phyloP scores from a whole-genome alignment of 2,113 vertebrate species.

The Anhinga rufa region DNA sequence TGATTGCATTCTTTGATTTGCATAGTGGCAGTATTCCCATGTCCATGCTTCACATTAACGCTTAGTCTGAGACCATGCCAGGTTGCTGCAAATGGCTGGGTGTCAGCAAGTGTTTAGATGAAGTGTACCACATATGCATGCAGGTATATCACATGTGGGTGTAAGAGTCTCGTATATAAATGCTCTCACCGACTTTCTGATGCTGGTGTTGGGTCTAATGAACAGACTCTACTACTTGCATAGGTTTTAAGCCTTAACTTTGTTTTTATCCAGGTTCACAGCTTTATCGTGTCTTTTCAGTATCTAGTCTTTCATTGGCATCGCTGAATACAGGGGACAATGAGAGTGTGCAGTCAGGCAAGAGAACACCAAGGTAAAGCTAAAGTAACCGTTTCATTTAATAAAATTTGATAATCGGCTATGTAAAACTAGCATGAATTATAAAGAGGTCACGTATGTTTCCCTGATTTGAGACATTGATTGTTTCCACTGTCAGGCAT shows the following conservation, averaged over 20 bases:
- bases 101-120: background rate
- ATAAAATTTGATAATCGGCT: background rate
- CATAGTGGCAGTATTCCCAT: background rate
- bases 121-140: constrained; percentile 37
- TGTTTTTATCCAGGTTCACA: constrained; percentile 80
- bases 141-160: constrained; percentile 23
- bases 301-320: constrained; percentile 92
- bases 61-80: background rate
- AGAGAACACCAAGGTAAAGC: constrained; percentile 88
- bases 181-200: background rate
- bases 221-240: constrained; percentile 52
- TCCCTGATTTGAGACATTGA: background rate
- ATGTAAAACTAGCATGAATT: background rate
- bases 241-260: constrained; percentile 64
- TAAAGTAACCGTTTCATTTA: background rate
- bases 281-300: constrained; percentile 86
- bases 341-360: constrained; percentile 89
- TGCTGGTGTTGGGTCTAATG: constrained; percentile 64
- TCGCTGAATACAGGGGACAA: constrained; percentile 90
- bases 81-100: background rate
- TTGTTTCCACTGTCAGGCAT: background rate
- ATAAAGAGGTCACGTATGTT: background rate
- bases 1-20: background rate
- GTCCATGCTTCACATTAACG: background rate
- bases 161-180: background rate